Conservation (phyloP, 2,888 invertebrate genomes). For the Nowickia ferox region DNA sequence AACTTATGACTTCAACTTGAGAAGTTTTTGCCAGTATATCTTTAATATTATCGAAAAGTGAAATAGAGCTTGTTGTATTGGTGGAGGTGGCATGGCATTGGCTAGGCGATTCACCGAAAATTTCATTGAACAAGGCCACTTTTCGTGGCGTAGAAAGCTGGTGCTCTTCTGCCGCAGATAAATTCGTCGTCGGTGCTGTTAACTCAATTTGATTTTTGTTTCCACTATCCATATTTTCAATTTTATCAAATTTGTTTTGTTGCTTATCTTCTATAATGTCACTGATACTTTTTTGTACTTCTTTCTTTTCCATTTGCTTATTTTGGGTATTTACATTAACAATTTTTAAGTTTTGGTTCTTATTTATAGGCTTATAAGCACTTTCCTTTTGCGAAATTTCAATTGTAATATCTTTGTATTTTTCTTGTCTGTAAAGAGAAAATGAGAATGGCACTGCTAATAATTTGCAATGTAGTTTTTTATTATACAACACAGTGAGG, state of each 20-base stretch:
- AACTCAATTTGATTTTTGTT: neutral
- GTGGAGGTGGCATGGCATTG: constrained; percentile 9
- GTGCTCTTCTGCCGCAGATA: neutral
- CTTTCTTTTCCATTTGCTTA: neutral
- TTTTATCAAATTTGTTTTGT: neutral
- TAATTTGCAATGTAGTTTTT: neutral
- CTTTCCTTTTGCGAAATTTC: neutral
- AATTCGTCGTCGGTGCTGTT: neutral
- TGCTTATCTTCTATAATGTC: neutral
- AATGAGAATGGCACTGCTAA: neutral
- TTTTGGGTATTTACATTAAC: neutral
- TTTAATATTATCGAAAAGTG: constrained; percentile 46
- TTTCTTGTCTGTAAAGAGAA: constrained; percentile 24
- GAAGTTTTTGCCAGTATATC: constrained; percentile 5
- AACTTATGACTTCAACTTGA: constrained; percentile 18
- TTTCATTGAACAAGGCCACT: constrained; percentile 52
- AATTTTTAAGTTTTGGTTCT: neutral
- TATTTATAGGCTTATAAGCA: neutral
- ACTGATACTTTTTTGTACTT: neutral
- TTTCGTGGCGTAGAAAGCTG: constrained; percentile 59
- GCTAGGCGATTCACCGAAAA: constrained; percentile 68
- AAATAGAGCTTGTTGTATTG: neutral
- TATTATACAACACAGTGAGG: no score
- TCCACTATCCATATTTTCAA: neutral
- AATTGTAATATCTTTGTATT: neutral